Conservation (phyloP, 2,888 invertebrate species). For the Trissolcus japonicus region DNA sequence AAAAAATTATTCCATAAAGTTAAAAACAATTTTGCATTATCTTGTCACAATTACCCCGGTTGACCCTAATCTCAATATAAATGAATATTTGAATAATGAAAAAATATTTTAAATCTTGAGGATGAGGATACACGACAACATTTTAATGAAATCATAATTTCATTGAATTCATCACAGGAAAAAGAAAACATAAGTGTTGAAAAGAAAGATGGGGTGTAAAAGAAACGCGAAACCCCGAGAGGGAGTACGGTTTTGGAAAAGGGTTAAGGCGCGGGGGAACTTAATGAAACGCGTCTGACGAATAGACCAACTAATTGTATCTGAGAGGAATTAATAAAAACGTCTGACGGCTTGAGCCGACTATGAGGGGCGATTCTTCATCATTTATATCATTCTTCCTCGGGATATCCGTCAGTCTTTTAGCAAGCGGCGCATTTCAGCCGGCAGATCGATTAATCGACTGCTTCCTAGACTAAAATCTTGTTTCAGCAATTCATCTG, state of each 20-base stretch:
- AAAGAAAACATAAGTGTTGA: slow-evolving; percentile 40
- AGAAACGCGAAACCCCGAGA: slow-evolving; percentile 57
- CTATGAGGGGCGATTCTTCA: slow-evolving; percentile 65
- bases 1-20: no score
- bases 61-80: no score
- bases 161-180: slow-evolving; percentile 24
- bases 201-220: slow-evolving; percentile 60
- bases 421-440: slow-evolving; percentile 50
- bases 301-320: slow-evolving; percentile 76
- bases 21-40: no score
- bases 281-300: slow-evolving; percentile 76
- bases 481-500: slow-evolving; percentile 42
- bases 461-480: slow-evolving; percentile 48
- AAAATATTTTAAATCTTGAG: not conserved
- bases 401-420: slow-evolving; percentile 62
- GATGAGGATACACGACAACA: slow-evolving; percentile 14
- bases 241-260: slow-evolving; percentile 60
- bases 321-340: slow-evolving; percentile 76
- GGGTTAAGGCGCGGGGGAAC: slow-evolving; percentile 64
- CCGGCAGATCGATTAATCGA: slow-evolving; percentile 59
- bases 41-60: no score
- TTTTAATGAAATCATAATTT: slow-evolving; percentile 50
- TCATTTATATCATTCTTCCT: slow-evolving; percentile 72
- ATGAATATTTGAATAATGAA: not conserved
- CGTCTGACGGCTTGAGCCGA: slow-evolving; percentile 66